Conservation (phyloP, 1,140 invertebrate genomes). For the Chironomus tepperi region DNA sequence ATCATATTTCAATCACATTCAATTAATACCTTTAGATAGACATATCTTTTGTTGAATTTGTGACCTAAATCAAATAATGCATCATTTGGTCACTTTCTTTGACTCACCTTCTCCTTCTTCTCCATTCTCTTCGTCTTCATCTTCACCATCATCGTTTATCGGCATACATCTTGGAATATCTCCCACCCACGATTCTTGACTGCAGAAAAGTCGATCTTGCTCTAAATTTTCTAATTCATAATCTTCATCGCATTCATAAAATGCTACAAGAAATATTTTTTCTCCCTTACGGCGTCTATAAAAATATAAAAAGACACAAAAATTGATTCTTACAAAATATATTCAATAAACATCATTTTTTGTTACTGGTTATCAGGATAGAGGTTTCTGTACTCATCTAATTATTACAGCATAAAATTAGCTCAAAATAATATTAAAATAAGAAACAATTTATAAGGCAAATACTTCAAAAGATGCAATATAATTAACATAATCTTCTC, state of each 20-base stretch:
- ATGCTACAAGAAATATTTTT: constrained; percentile 48
- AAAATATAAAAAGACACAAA: constrained; percentile 20
- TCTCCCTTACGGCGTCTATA: constrained; percentile 30
- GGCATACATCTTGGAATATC: constrained; percentile 43
- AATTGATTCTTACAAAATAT: too few species aligned
- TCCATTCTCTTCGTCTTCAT: constrained; percentile 28
- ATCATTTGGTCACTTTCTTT: neutral
- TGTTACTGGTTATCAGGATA: too few species aligned
- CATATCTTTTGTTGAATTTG: neutral
- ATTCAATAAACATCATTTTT: too few species aligned
- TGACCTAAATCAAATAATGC: neutral
- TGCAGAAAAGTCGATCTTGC: constrained; percentile 48
- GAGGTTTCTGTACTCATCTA: too few species aligned
- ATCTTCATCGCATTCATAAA: constrained; percentile 46
- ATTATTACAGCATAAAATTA: too few species aligned
- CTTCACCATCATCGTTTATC: constrained; percentile 36
- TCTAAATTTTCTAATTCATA: constrained; percentile 42
- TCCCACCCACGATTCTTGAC: constrained; percentile 46
- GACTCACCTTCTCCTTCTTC: constrained; percentile 25
- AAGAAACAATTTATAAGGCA: too few species aligned
- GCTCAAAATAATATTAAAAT: too few species aligned
- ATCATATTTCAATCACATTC: neutral
- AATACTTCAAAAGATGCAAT: too few species aligned
- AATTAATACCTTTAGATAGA: neutral
- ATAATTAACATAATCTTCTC: too few species aligned